A percentile compares a stretch with the other conserved stretches of the same genome.
Evolutionary conservation across 2,888 invertebrate genomes (phyloP).

Genomic region (Agrochola lychnidis): DNA sequence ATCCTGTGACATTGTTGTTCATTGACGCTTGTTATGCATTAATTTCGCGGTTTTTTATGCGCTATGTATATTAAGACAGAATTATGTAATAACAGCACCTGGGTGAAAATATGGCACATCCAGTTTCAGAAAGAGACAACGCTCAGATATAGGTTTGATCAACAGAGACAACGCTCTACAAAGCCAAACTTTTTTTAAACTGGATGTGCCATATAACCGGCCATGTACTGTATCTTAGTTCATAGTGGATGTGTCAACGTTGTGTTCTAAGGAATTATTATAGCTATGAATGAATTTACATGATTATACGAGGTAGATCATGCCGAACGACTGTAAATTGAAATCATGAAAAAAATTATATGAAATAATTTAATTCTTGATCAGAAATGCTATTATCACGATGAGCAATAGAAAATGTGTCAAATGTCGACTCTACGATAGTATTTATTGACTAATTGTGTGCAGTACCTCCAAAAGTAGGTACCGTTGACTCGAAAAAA

Average conservation of each 20-base stretch:
- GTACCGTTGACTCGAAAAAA: not conserved
- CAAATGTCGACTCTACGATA: not conserved
- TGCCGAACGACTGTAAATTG: slow-evolving; percentile 23
- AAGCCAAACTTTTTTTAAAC: not conserved
- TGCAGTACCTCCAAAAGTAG: not conserved
- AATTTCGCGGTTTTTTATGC: slow-evolving; percentile 39
- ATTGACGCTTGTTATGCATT: slow-evolving; percentile 57
- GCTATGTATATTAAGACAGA: slow-evolving; percentile 35
- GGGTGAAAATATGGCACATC: not conserved
- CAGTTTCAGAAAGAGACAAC: not conserved
- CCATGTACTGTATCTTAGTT: slow-evolving; percentile 35
- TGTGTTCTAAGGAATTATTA: slow-evolving; percentile 39
- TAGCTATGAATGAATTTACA: slow-evolving; percentile 24
- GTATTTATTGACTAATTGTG: not conserved
- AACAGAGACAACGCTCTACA: not conserved
- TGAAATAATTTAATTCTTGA: not conserved
- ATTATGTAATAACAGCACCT: slow-evolving; percentile 8
- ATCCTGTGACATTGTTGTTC: slow-evolving; percentile 63
- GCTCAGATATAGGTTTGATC: too few relatives aligned
- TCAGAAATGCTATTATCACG: not conserved
- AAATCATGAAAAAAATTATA: slow-evolving; percentile 9
- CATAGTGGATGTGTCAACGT: slow-evolving; percentile 54
- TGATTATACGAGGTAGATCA: slow-evolving; percentile 31
- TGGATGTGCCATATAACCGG: not conserved
- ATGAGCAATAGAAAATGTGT: not conserved